Evolutionary conservation across 2,797 vertebrate species (phyloP).

Genomic region (Hypotaenidia okinawae): DNA sequence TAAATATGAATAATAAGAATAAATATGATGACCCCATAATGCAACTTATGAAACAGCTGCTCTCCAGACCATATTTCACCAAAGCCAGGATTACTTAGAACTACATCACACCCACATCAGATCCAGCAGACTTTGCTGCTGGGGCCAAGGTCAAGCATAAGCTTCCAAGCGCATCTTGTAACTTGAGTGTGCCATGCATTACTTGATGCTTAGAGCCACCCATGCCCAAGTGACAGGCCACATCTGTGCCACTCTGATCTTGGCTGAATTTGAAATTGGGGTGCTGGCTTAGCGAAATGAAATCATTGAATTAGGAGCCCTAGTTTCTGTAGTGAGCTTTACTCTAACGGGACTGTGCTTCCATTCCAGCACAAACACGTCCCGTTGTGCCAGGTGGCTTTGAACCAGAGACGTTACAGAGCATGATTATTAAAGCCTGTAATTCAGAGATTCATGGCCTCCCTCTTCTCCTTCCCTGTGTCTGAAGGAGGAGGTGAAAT

Average conservation of each 20-base stretch:
- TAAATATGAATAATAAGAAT: not conserved
- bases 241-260: not conserved
- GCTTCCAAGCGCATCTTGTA: not conserved
- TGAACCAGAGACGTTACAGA: not conserved
- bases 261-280: not conserved
- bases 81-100: not conserved
- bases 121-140: not conserved
- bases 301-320: not conserved
- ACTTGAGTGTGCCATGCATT: not conserved
- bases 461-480: not conserved
- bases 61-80: not conserved
- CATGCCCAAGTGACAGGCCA: rapidly evolving
- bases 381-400: not conserved
- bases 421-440: rapidly evolving
- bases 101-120: not conserved
- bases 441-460: not conserved
- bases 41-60: not conserved
- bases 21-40: not conserved
- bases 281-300: not conserved
- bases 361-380: not conserved
- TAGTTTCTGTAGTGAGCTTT: not conserved
- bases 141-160: not conserved
- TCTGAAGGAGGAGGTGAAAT: not conserved
- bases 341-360: not conserved
- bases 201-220: not conserved